Evolutionary conservation across 2,797 vertebrate genomes (phyloP).

Genomic region (Ispidina picta): DNA sequence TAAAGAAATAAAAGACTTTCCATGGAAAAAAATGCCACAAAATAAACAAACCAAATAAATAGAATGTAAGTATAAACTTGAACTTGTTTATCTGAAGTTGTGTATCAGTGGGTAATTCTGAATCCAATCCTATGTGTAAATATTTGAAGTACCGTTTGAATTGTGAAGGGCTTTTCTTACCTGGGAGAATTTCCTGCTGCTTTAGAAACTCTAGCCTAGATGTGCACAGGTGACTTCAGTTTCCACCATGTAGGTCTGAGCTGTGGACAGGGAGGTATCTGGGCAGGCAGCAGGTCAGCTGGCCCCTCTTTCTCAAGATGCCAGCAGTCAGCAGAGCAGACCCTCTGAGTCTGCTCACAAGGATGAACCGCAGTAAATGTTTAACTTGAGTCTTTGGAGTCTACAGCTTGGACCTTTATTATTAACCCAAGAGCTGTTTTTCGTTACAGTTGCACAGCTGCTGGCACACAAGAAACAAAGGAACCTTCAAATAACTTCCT

Average conservation of each 20-base stretch:
- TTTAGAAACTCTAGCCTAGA: not conserved
- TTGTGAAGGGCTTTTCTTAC: constrained; percentile 26
- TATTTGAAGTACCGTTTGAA: constrained; percentile 54
- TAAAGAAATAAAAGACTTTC: not conserved
- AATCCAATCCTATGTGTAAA: constrained; percentile 17
- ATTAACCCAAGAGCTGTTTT: constrained; percentile 72
- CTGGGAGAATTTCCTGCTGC: constrained; percentile 41
- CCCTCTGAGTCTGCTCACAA: constrained; percentile 55
- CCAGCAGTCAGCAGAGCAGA: constrained; percentile 56
- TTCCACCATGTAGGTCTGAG: not conserved
- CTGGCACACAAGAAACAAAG: constrained; percentile 25
- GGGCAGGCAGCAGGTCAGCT: constrained; percentile 3
- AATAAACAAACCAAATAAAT: not conserved
- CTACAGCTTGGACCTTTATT: constrained; percentile 60
- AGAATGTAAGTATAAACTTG: not conserved
- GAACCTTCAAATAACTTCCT: constrained; percentile 38
- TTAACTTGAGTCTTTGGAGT: constrained; percentile 72
- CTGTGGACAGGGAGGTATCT: not conserved
- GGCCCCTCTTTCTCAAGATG: constrained; percentile 52
- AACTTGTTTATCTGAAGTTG: not conserved
- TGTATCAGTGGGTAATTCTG: not conserved
- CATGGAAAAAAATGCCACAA: not conserved
- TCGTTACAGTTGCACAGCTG: constrained; percentile 42
- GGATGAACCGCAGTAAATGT: constrained; percentile 74
- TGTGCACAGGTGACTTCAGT: constrained; percentile 29